Percentiles rank a stretch among this genome's conserved stretches.
These are phyloP conservation scores for Hyposmocoma kahamanoa DNA, from an alignment of 1,140 invertebrate species.

Conservation along the genomic window DNA sequence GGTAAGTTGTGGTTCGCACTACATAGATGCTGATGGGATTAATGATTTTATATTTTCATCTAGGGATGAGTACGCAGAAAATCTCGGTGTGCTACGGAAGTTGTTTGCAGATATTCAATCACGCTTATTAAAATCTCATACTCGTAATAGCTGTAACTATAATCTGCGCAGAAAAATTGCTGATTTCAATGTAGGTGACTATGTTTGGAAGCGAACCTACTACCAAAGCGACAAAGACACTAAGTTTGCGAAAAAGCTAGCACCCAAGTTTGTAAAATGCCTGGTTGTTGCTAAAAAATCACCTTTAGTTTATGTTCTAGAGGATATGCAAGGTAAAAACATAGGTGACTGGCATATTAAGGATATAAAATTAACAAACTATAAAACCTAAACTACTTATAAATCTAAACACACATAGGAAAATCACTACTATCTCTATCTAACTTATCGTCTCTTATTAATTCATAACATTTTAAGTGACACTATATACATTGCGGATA, in stretches of 20 bases:
- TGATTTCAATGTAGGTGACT: conserved; percentile 5
- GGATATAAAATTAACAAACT: conserved; percentile 5
- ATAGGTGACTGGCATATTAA: conserved; percentile 5
- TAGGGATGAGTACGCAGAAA: conserved; percentile 7
- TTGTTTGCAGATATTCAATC: conserved; percentile 1
- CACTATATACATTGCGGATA: no score
- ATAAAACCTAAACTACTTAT: not conserved
- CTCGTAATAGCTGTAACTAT: not conserved
- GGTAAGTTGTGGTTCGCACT: conserved; percentile 13
- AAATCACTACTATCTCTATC: not conserved
- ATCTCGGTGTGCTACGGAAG: not conserved
- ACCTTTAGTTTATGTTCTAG: conserved; percentile 1
- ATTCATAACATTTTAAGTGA: not conserved
- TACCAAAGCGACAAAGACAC: conserved; percentile 6
- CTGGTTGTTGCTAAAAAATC: conserved; percentile 4
- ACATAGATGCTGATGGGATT: conserved; percentile 5
- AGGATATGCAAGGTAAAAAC: not conserved
- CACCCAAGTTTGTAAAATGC: conserved; percentile 7
- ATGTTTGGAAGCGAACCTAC: conserved; percentile 4
- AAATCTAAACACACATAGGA: no score
- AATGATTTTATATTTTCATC: not conserved
- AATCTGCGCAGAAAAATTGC: not conserved
- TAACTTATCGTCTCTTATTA: not conserved
- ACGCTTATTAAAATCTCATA: not conserved
- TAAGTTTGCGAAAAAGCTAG: conserved; percentile 4